phyloP scores from a whole-genome alignment of 2,888 invertebrate species.

The Protonemura montana region DNA sequence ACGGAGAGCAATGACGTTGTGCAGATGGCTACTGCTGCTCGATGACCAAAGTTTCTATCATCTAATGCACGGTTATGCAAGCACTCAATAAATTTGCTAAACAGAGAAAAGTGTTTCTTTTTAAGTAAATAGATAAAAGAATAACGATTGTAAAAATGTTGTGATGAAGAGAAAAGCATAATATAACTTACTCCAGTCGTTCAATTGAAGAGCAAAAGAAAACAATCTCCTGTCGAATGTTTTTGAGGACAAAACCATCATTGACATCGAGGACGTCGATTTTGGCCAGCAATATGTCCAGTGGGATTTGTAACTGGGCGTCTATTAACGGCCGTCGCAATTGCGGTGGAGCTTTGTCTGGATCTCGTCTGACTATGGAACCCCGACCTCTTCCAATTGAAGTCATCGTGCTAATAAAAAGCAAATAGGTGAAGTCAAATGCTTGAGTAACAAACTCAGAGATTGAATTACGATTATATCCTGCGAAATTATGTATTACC shows the following conservation, averaged over 20 bases:
- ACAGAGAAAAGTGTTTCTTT: not conserved
- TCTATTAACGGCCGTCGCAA: not conserved
- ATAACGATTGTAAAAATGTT: not conserved
- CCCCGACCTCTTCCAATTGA: not conserved
- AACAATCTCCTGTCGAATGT: not conserved
- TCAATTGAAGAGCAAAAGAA: not conserved
- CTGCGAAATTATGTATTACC: too few relatives aligned
- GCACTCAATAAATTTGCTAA: not conserved
- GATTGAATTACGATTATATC: too few relatives aligned
- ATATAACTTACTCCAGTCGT: not conserved
- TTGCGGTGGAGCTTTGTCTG: not conserved
- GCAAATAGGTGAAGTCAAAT: too few relatives aligned
- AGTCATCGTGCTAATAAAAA: not conserved
- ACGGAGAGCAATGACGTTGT: slow-evolving; percentile 42
- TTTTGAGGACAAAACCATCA: not conserved
- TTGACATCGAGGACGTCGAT: not conserved
- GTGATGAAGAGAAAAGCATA: too few relatives aligned
- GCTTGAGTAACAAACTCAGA: too few relatives aligned
- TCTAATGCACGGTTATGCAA: slow-evolving; percentile 45
- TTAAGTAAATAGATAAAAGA: not conserved
- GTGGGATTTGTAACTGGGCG: not conserved
- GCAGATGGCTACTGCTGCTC: slow-evolving; percentile 43
- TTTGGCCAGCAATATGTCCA: not conserved
- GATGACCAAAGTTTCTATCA: slow-evolving; percentile 45
- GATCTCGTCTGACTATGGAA: not conserved